These are phyloP conservation scores for Ischnus inquisitorius DNA, from an alignment of 2,888 invertebrate species.

Conservation along the genomic window DNA sequence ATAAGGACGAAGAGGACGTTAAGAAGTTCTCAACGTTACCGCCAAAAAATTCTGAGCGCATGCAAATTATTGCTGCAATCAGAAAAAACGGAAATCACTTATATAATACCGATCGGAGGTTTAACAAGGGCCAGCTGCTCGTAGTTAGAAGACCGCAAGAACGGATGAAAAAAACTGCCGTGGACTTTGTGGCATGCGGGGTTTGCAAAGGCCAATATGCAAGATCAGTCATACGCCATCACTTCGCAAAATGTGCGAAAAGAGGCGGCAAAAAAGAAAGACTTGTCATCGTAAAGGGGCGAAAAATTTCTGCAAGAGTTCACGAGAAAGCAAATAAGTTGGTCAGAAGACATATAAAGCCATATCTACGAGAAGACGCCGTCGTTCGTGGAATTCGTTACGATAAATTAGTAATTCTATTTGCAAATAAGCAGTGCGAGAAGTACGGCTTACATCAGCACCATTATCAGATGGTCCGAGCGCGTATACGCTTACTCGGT, in stretches of 20 bases:
- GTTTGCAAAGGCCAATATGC: constrained; percentile 64
- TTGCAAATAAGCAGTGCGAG: constrained; percentile 67
- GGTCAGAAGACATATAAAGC: constrained; percentile 63
- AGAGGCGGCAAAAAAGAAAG: constrained; percentile 5
- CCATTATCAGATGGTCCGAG: constrained; percentile 67
- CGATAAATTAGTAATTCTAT: constrained; percentile 67
- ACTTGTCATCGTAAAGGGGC: constrained; percentile 41
- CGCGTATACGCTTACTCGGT: constrained; percentile 66
- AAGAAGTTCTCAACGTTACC: constrained; percentile 54
- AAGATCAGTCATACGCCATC: constrained; percentile 43
- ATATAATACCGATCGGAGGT: constrained; percentile 55
- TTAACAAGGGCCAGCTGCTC: constrained; percentile 52
- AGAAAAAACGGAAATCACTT: constrained; percentile 59
- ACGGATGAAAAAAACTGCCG: constrained; percentile 48
- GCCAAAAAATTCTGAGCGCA: constrained; percentile 38
- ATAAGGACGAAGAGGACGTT: constrained; percentile 56
- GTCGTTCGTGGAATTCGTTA: constrained; percentile 66
- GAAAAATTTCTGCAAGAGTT: constrained; percentile 56
- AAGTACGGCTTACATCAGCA: constrained; percentile 64
- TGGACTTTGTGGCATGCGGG: constrained; percentile 60
- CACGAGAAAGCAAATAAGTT: constrained; percentile 61
- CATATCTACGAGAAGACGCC: constrained; percentile 67
- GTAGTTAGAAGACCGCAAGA: constrained; percentile 52
- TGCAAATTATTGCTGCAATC: constrained; percentile 52
- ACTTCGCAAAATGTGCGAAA: constrained; percentile 47